These are phyloP conservation scores for Baccha elongata DNA, from an alignment of 2,888 invertebrate genomes.

Conservation along the genomic window DNA sequence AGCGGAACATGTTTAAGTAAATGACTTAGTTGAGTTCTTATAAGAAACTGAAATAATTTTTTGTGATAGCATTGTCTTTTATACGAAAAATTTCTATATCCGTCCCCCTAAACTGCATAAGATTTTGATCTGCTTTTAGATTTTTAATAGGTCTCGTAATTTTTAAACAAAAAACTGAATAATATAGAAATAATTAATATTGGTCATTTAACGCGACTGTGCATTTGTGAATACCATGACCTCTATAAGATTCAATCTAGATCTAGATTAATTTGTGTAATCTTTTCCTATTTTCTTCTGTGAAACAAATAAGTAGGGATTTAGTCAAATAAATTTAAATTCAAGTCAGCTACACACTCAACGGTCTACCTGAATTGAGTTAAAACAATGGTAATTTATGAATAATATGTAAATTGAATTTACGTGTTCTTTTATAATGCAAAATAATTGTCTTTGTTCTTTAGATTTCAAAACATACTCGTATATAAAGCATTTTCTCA, in stretches of 20 bases:
- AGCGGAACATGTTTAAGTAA: constrained; percentile 44
- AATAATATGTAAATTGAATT: not conserved
- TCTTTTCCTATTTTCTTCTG: constrained; percentile 36
- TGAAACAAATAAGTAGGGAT: constrained; percentile 6
- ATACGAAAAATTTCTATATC: constrained; percentile 24
- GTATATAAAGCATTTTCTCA: too few species aligned
- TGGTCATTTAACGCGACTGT: constrained; percentile 29
- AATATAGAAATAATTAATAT: constrained; percentile 64
- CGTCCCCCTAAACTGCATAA: constrained; percentile 26
- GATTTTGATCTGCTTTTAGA: constrained; percentile 8
- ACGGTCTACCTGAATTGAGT: constrained; percentile 15
- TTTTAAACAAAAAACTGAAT: constrained; percentile 51
- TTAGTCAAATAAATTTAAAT: constrained; percentile 31
- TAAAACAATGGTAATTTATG: not conserved
- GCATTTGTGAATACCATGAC: constrained; percentile 38
- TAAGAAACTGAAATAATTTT: constrained; percentile 43
- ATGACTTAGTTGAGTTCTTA: constrained; percentile 53
- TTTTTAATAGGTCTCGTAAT: constrained; percentile 45
- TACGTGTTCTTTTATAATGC: not conserved
- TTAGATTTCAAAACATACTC: too few species aligned
- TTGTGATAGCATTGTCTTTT: constrained; percentile 35
- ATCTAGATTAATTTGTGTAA: constrained; percentile 44
- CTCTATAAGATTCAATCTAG: constrained; percentile 53
- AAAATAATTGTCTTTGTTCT: too few species aligned
- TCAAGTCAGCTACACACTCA: constrained; percentile 44